Conservation (phyloP, 2,113 vertebrate species). For the Donacobius atricapilla region DNA sequence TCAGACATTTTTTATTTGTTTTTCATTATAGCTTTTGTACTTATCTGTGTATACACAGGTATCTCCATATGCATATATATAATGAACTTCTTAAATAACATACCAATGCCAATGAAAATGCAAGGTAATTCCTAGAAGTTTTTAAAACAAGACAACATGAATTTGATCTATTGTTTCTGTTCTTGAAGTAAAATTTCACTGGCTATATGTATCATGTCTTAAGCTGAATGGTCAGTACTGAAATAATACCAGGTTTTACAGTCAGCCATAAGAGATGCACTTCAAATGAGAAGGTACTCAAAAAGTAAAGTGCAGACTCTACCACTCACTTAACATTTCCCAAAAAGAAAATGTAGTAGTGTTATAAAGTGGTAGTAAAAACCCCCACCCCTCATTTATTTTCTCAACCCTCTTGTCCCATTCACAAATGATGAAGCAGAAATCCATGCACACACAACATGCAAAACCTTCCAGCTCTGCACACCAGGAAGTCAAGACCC, state of each 20-base stretch:
- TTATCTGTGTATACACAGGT: neutral
- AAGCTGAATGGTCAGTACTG: neutral
- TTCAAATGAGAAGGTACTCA: neutral
- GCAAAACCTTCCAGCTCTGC: neutral
- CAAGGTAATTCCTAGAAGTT: neutral
- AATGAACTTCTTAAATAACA: neutral
- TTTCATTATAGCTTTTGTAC: neutral
- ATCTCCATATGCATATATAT: neutral
- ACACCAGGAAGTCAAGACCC: neutral
- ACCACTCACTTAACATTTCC: neutral
- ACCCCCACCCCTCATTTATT: accelerated
- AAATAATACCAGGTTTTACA: neutral
- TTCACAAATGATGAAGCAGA: neutral
- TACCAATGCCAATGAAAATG: neutral
- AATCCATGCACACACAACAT: neutral
- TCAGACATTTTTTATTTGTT: neutral
- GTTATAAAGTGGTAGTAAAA: neutral
- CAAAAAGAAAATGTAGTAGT: neutral
- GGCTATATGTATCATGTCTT: neutral
- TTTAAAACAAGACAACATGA: neutral
- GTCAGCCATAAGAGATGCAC: neutral
- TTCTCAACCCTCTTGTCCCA: neutral
- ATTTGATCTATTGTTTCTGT: neutral
- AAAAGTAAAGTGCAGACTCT: neutral
- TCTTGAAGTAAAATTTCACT: neutral